Percentiles rank a stretch among this genome's conserved stretches.
These are phyloP conservation scores for Leptinotarsa rubiginosa DNA, from an alignment of 2,888 invertebrate species.

Conservation along the genomic window DNA sequence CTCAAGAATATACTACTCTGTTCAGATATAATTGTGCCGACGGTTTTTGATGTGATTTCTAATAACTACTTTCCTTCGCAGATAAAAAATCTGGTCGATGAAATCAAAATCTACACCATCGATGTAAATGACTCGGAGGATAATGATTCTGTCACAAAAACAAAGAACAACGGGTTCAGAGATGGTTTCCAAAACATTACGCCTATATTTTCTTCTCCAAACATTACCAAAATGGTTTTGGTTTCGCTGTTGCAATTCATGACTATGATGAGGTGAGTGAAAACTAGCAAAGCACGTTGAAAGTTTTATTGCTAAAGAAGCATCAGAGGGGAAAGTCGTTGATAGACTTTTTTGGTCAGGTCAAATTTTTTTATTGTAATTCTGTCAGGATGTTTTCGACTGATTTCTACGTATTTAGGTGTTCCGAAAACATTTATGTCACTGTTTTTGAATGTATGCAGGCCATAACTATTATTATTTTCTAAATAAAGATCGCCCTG, in stretches of 20 bases:
- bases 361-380: too few relatives aligned
- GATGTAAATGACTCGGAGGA: slow-evolving; percentile 55
- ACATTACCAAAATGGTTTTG: slow-evolving; percentile 72
- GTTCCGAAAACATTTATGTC: too few relatives aligned
- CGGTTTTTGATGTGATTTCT: background rate
- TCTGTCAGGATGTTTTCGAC: too few relatives aligned
- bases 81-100: slow-evolving; percentile 63
- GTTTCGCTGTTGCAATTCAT: slow-evolving; percentile 76
- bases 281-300: background rate
- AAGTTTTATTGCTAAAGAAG: too few relatives aligned
- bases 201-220: slow-evolving; percentile 75
- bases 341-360: too few relatives aligned
- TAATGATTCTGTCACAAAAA: slow-evolving; percentile 54
- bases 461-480: too few relatives aligned
- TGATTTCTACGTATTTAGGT: too few relatives aligned
- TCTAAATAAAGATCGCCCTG: too few relatives aligned
- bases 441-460: too few relatives aligned
- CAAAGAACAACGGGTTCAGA: slow-evolving; percentile 67
- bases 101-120: slow-evolving; percentile 50
- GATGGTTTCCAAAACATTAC: slow-evolving; percentile 73
- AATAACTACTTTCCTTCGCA: slow-evolving; percentile 45
- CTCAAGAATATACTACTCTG: too few relatives aligned
- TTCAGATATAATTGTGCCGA: too few relatives aligned
- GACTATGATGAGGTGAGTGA: slow-evolving; percentile 74
- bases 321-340: too few relatives aligned